A percentile compares a stretch with the other conserved stretches of the same genome.
phyloP scores from a whole-genome alignment of 2,888 invertebrate genomes.

The Drosophila hawaiiensis region DNA sequence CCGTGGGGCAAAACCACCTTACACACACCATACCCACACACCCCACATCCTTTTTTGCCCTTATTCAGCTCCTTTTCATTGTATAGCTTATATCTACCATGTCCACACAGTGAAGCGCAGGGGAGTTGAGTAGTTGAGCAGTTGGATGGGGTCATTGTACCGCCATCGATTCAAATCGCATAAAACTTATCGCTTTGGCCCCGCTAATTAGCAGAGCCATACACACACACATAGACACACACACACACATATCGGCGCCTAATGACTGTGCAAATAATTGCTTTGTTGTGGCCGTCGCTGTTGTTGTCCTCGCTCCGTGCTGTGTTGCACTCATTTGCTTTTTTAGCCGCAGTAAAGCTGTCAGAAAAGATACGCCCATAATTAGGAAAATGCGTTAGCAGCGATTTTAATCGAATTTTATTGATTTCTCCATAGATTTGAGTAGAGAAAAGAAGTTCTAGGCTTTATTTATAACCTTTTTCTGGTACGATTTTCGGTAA shows the following conservation, averaged over 20 bases:
- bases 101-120: background rate
- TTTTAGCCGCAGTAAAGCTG: conserved; percentile 9
- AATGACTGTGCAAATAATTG: conserved; percentile 73
- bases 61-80: conserved; percentile 15
- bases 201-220: conserved; percentile 57
- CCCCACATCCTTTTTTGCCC: conserved; percentile 1
- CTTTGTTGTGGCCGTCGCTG: conserved; percentile 59
- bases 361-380: conserved; percentile 12
- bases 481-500: background rate
- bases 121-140: background rate
- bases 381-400: conserved; percentile 11
- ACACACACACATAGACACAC: background rate
- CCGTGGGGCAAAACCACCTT: conserved; percentile 16
- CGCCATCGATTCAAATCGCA: conserved; percentile 54
- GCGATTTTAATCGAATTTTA: conserved; percentile 2
- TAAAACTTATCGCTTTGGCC: conserved; percentile 45
- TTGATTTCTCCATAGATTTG: background rate
- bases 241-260: conserved; percentile 29
- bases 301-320: conserved; percentile 29
- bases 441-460: background rate
- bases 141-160: background rate
- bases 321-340: conserved; percentile 21
- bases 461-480: background rate
- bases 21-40: conserved; percentile 12
- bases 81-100: background rate